Evolutionary conservation across 2,797 vertebrate genomes (phyloP), one percentile per base, ranked within the genome.

Genomic region (Todus mexicanus): DNA sequence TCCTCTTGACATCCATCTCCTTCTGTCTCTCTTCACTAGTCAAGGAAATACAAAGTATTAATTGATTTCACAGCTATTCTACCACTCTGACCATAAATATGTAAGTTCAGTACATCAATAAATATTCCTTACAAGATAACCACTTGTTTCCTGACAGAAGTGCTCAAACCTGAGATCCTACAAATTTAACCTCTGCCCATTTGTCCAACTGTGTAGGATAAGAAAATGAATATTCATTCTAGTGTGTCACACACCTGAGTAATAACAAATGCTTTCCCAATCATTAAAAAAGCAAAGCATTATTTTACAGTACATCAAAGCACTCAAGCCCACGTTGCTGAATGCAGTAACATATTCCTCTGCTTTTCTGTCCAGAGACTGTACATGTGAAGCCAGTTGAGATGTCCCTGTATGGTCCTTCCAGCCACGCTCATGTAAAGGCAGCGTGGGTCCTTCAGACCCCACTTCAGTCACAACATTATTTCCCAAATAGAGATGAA

Each of bases 1-100:
- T 73, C 80, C 75, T 43, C 56, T 7, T 35, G 85, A 83, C 83
- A 86, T 84, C 42, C 81, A 78, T 60, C 86, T 26, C 26, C 79
- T 68, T 63, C 50, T 4, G 81, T 43, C 40, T 27, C 37, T 64
- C 92, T 81, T 84, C 35, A n/a, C 86, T 43, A 51, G 69, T 22
- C 84, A 90, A 90, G 87, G 89, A 95, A 93, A 93, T 42, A 87
- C 66, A 19, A 45, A 48, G 45, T 33, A 43, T 66, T 84, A 86
- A 97, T 89, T 42, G 51, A 96, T 96, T 96, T 96, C 95, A 96
- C 91, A 92, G 96, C 50, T 91, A 82, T 77, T 92, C 87, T 66
- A 81, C 69, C 77, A 69, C 84, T 54, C 57, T 42, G 92, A 86
- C 61, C 90, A 78, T 91, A 93, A 96, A 92, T 84, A 93, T 83